phyloP scores from a whole-genome alignment of 2,113 vertebrate genomes.

The Telmatochromis sp. region DNA sequence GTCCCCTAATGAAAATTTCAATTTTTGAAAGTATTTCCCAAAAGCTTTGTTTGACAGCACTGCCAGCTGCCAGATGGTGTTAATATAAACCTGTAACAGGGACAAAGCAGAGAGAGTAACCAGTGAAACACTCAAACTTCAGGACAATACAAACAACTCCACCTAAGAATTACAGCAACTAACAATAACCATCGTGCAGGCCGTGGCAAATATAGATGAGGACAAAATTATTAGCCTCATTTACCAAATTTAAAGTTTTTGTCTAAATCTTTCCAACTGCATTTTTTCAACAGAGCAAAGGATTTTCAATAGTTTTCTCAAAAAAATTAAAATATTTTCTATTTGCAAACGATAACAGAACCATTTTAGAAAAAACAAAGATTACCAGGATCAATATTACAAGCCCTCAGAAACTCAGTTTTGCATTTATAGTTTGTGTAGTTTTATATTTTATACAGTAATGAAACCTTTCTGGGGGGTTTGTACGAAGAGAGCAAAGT shows the following conservation, averaged over 20 bases:
- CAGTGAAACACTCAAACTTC: not conserved
- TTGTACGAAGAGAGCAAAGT: not conserved
- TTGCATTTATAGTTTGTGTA: not conserved
- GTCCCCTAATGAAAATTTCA: not conserved
- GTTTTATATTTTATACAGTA: not conserved
- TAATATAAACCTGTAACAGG: not conserved
- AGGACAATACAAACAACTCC: not conserved
- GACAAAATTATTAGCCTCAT: not conserved
- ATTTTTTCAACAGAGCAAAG: not conserved
- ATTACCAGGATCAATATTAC: not conserved
- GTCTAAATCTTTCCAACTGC: not conserved
- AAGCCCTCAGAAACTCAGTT: not conserved
- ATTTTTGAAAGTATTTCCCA: not conserved
- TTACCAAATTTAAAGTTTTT: not conserved
- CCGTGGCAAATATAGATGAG: not conserved
- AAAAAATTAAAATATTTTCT: not conserved
- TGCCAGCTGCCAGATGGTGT: not conserved
- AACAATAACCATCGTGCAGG: not conserved
- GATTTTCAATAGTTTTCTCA: not conserved
- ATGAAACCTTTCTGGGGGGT: accelerated
- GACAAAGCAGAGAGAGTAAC: not conserved
- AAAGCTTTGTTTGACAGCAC: not conserved
- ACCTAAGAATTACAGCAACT: not conserved
- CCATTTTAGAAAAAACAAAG: not conserved
- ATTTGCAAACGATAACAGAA: not conserved